Evolutionary conservation across 53 echinoderm and acorn worm genomes (phyloP).

Genomic region (Temnopleurus reevesii): DNA sequence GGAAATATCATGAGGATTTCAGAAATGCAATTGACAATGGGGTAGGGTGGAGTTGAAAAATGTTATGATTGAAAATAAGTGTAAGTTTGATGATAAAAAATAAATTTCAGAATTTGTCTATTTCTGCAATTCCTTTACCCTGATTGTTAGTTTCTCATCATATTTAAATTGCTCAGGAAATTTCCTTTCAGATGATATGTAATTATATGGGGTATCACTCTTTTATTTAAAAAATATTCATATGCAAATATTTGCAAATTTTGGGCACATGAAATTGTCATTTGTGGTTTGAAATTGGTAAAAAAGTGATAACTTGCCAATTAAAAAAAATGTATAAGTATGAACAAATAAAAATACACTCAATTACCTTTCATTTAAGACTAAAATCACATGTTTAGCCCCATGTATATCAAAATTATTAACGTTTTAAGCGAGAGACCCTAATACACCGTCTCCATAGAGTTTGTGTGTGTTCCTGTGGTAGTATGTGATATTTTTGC

Average conservation of each 20-base stretch:
- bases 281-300: not conserved
- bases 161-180: conserved; percentile 50
- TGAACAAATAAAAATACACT: not conserved
- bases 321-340: not conserved
- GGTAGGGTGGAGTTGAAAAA: conserved; percentile 46
- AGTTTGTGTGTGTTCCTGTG: not conserved
- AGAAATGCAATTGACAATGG: conserved; percentile 43
- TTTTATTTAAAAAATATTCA: not conserved
- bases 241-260: conserved; percentile 3
- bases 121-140: not conserved
- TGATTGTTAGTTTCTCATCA: conserved; percentile 41
- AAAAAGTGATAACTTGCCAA: not conserved
- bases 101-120: not conserved
- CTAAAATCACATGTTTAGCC: not conserved
- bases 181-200: conserved; percentile 48
- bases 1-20: conserved; percentile 59
- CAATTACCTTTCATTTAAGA: not conserved
- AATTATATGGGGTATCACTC: conserved; percentile 27
- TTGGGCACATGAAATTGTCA: not conserved
- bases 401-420: not conserved
- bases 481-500: not conserved
- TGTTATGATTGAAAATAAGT: conserved; percentile 56
- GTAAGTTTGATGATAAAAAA: not conserved
- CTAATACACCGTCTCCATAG: not conserved
- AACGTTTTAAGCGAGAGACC: not conserved